A percentile compares a stretch with the other conserved stretches of the same genome.
phyloP scores from a whole-genome alignment of 2,888 invertebrate genomes.

The Andrena minutula region DNA sequence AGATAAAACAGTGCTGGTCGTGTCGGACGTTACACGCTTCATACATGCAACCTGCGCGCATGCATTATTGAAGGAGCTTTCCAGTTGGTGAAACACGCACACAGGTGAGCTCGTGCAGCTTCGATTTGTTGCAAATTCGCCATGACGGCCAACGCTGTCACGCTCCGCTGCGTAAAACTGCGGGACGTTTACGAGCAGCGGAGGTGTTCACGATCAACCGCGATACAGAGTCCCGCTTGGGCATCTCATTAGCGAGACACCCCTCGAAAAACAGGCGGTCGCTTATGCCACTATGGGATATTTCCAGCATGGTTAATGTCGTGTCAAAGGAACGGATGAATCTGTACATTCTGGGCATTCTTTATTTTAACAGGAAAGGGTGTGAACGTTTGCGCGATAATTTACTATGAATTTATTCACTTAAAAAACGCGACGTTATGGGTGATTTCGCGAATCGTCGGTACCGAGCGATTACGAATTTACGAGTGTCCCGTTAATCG shows the following conservation, averaged over 20 bases:
- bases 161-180: constrained; percentile 57
- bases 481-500: constrained; percentile 37
- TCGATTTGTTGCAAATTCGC: constrained; percentile 52
- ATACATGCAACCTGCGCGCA: constrained; percentile 20
- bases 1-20: constrained; percentile 42
- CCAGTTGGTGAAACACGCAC: constrained; percentile 28
- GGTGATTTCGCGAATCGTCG: constrained; percentile 25
- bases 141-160: constrained; percentile 50
- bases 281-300: constrained; percentile 17
- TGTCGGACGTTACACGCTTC: constrained; percentile 23
- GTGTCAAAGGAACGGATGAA: constrained; percentile 21
- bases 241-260: constrained; percentile 65
- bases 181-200: constrained; percentile 58
- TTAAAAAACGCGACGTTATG: not conserved
- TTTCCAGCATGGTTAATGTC: constrained; percentile 20
- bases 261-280: constrained; percentile 51
- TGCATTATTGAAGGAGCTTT: constrained; percentile 43
- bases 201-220: constrained; percentile 50
- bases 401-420: not conserved
- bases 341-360: constrained; percentile 5
- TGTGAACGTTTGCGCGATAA: constrained; percentile 10
- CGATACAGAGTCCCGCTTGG: constrained; percentile 42
- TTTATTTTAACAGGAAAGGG: not conserved
- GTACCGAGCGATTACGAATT: constrained; percentile 1
- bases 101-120: constrained; percentile 5